Percentiles rank a stretch among this genome's conserved stretches.
Conservation (phyloP, 92 coral and sea anemone genomes). For the Paragorgia papillata region DNA sequence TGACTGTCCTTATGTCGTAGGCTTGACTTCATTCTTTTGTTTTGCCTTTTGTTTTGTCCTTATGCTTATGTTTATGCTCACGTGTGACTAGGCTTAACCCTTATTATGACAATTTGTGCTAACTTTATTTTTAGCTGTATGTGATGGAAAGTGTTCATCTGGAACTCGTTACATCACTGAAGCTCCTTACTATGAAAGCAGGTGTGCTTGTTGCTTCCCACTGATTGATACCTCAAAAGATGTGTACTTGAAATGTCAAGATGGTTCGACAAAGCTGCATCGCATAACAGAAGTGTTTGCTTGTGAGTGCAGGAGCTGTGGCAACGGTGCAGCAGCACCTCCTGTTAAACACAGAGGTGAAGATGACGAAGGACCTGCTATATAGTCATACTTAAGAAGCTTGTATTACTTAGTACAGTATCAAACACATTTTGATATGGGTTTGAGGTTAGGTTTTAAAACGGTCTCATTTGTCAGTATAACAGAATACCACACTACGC, state of each 20-base stretch:
- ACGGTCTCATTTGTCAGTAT: too few species aligned
- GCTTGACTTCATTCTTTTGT: too few species aligned
- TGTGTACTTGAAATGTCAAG: conserved; percentile 3
- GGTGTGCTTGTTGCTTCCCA: conserved; percentile 18
- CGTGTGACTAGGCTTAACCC: too few species aligned
- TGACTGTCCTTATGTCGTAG: too few species aligned
- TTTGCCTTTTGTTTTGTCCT: too few species aligned
- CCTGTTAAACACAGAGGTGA: not conserved
- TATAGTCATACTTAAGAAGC: too few species aligned
- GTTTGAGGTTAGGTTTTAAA: too few species aligned
- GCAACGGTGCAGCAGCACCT: conserved; percentile 28
- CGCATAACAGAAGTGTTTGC: conserved; percentile 25
- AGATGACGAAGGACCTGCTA: too few species aligned
- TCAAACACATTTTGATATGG: too few species aligned
- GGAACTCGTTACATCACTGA: conserved; percentile 31
- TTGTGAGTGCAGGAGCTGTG: conserved; percentile 35
- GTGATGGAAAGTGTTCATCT: conserved; percentile 30
- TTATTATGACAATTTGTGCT: not conserved
- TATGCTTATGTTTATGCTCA: too few species aligned
- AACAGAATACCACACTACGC: too few species aligned
- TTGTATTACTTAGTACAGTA: too few species aligned
- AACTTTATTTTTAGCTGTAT: conserved; percentile 6
- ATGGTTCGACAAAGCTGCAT: conserved; percentile 10
- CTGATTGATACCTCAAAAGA: conserved; percentile 21
- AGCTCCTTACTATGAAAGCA: conserved; percentile 23